Evolutionary conservation across 2,113 vertebrate genomes (phyloP).

Genomic region (Myrmophylax atrothorax): DNA sequence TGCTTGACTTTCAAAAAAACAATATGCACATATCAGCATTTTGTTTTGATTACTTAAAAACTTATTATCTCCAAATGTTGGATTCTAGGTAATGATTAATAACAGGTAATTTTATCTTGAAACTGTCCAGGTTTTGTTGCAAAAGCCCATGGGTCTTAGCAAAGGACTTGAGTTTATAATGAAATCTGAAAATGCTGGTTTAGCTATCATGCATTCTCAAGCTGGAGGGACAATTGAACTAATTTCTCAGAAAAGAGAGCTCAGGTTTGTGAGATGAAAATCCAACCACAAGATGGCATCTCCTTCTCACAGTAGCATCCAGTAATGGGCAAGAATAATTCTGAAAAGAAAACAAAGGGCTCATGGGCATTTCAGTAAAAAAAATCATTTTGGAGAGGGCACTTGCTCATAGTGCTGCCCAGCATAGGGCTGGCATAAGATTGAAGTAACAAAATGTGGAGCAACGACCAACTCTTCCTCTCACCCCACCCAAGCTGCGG

Average conservation of each 20-base stretch:
- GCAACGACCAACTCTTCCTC: not conserved
- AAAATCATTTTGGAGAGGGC: not conserved
- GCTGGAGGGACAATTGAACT: not conserved
- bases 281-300: slow-evolving; percentile 65
- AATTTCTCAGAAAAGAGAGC: not conserved
- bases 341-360: not conserved
- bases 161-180: not conserved
- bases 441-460: not conserved
- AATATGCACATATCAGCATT: not conserved
- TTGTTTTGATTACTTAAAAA: not conserved
- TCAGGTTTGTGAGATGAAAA: not conserved
- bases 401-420: not conserved
- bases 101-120: not conserved
- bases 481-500: not conserved
- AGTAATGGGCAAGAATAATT: not conserved
- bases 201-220: not conserved
- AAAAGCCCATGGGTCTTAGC: not conserved
- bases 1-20: not conserved
- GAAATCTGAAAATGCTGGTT: not conserved
- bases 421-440: not conserved
- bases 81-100: not conserved
- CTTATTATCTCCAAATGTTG: not conserved
- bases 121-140: not conserved
- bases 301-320: slow-evolving; percentile 16
- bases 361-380: not conserved